Percentiles rank a stretch among this genome's conserved stretches.
Evolutionary conservation across 2,797 vertebrate genomes (phyloP).

Genomic region (Poecilia velifera): DNA sequence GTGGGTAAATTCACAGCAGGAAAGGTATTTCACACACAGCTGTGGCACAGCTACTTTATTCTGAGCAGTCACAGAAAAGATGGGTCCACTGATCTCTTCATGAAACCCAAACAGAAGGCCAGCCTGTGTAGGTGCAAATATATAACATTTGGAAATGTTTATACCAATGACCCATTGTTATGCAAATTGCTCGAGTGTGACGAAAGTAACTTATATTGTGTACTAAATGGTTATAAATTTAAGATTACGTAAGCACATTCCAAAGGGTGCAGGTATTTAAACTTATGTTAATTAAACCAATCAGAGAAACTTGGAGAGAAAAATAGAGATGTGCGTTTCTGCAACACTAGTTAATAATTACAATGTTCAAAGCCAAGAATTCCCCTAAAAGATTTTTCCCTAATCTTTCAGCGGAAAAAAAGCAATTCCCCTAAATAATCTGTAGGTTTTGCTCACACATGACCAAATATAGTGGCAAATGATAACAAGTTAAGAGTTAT

Average conservation of each 20-base stretch:
- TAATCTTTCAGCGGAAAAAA: too few species aligned
- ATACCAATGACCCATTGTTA: not conserved
- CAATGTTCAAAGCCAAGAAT: not conserved
- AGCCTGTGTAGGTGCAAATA: not conserved
- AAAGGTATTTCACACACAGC: slow-evolving; percentile 11
- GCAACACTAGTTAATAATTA: not conserved
- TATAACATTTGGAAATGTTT: not conserved
- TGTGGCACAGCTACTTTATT: slow-evolving; percentile 4
- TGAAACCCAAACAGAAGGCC: not conserved
- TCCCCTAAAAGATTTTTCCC: not conserved
- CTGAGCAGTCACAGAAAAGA: not conserved
- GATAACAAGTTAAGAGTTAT: not conserved
- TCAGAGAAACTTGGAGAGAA: not conserved
- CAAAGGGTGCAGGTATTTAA: not conserved
- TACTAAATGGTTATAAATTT: not conserved
- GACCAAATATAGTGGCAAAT: not conserved
- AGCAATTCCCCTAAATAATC: not conserved
- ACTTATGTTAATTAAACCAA: not conserved
- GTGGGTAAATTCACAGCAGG: slow-evolving; percentile 16
- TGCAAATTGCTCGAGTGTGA: not conserved
- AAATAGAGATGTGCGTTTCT: not conserved
- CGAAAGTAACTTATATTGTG: not conserved
- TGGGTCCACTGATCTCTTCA: not conserved
- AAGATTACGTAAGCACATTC: not conserved
- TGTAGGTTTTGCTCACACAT: not conserved